Evolutionary conservation across 2,113 vertebrate species (phyloP).

Genomic region (Furnarius figulus): DNA sequence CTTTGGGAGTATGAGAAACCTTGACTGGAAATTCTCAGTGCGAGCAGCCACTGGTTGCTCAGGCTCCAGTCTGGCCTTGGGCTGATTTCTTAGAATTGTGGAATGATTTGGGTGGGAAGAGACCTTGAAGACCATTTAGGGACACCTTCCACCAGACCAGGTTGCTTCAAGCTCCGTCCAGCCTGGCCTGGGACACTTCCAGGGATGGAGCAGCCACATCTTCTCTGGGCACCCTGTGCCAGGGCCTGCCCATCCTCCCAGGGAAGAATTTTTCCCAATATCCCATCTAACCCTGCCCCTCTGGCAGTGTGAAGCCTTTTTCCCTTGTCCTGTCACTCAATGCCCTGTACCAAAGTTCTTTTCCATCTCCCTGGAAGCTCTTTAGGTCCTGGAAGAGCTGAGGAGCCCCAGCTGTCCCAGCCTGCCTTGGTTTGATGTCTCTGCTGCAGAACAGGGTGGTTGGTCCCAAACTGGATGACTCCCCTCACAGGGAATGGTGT

Average conservation of each 20-base stretch:
- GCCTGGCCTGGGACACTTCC: no score
- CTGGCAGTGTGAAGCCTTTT: neutral
- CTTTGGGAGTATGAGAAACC: neutral
- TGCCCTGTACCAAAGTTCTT: neutral
- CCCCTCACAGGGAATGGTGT: neutral
- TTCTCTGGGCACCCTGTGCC: neutral
- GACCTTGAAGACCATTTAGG: neutral
- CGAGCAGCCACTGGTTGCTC: neutral
- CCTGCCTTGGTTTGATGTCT: neutral
- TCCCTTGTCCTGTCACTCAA: neutral
- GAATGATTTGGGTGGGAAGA: neutral
- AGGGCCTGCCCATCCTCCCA: accelerated
- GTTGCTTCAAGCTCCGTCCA: neutral
- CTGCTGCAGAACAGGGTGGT: neutral
- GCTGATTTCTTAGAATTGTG: neutral
- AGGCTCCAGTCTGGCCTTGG: neutral
- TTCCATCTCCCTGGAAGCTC: neutral
- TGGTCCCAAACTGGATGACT: neutral
- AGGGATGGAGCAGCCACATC: neutral
- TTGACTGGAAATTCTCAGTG: neutral
- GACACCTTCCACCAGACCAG: neutral
- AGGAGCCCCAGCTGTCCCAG: neutral
- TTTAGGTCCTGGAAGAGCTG: neutral
- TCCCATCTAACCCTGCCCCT: neutral
- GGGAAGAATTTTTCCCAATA: neutral